Evolutionary conservation across 1,140 invertebrate genomes (phyloP).

Genomic region (Euborellia annulipes): DNA sequence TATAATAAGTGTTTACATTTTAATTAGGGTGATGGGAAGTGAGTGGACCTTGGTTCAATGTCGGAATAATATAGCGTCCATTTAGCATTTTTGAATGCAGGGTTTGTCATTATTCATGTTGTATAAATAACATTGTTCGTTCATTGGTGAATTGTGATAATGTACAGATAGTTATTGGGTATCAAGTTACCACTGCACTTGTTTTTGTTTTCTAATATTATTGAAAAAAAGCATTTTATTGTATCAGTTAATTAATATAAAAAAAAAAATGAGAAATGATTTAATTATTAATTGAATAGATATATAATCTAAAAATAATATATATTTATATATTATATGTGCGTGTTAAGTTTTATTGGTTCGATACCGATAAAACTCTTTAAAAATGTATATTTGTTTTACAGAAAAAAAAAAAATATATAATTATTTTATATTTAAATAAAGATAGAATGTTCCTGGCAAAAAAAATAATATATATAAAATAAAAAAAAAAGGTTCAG

Average conservation of each 20-base stretch:
- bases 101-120: slow-evolving; percentile 3
- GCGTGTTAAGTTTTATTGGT: no score
- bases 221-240: slow-evolving; percentile 3
- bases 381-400: no score
- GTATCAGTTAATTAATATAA: background rate
- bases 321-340: no score
- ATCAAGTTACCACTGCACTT: slow-evolving; percentile 14
- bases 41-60: slow-evolving; percentile 4
- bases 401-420: no score
- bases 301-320: no score
- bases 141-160: slow-evolving; percentile 15
- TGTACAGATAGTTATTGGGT: slow-evolving; percentile 10
- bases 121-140: slow-evolving; percentile 10
- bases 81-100: slow-evolving; percentile 8
- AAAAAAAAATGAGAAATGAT: no score
- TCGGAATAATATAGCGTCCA: slow-evolving; percentile 8
- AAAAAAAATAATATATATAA: no score
- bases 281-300: no score
- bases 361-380: no score
- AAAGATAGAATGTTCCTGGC: no score
- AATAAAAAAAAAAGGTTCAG: no score
- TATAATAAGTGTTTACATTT: background rate
- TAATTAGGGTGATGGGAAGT: slow-evolving; percentile 6
- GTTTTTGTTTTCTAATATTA: slow-evolving; percentile 9
- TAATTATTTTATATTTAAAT: no score